Conservation (phyloP, 2,888 invertebrate species). For the Belgica antarctica region DNA sequence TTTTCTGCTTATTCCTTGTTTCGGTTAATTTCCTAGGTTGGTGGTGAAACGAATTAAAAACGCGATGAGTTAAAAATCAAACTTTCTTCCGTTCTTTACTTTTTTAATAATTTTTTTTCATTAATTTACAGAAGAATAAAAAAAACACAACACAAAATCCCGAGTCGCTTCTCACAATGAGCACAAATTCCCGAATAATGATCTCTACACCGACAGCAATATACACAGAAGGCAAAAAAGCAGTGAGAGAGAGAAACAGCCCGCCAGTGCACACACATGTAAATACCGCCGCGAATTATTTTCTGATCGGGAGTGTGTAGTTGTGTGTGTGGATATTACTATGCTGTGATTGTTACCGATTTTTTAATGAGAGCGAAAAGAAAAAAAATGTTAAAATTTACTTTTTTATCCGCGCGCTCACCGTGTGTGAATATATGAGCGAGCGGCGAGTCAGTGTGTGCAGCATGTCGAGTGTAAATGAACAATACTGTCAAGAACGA, state of each 20-base stretch:
- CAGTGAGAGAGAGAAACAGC: constrained; percentile 1
- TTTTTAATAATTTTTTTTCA: constrained; percentile 17
- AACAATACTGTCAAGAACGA: neutral
- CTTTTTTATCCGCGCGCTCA: constrained; percentile 27
- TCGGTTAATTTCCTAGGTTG: neutral
- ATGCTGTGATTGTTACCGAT: constrained; percentile 19
- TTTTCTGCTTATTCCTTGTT: neutral
- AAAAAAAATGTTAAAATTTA: constrained; percentile 35
- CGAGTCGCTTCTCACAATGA: constrained; percentile 43
- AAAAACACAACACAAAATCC: constrained; percentile 42
- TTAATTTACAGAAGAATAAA: constrained; percentile 35
- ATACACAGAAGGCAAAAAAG: constrained; percentile 8
- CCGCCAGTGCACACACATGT: neutral
- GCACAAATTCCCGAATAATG: constrained; percentile 43
- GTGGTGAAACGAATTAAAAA: constrained; percentile 20
- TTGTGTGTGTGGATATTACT: constrained; percentile 17
- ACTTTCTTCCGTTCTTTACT: neutral
- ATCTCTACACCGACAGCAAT: constrained; percentile 32
- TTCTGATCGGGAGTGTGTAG: neutral
- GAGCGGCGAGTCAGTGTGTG: neutral
- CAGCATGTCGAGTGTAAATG: neutral
- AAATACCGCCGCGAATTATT: constrained; percentile 4
- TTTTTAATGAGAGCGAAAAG: constrained; percentile 37
- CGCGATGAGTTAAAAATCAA: constrained; percentile 24
- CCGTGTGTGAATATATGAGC: neutral